Evolutionary conservation across 1,140 invertebrate genomes (phyloP).

Genomic region (Aethina tumida): DNA sequence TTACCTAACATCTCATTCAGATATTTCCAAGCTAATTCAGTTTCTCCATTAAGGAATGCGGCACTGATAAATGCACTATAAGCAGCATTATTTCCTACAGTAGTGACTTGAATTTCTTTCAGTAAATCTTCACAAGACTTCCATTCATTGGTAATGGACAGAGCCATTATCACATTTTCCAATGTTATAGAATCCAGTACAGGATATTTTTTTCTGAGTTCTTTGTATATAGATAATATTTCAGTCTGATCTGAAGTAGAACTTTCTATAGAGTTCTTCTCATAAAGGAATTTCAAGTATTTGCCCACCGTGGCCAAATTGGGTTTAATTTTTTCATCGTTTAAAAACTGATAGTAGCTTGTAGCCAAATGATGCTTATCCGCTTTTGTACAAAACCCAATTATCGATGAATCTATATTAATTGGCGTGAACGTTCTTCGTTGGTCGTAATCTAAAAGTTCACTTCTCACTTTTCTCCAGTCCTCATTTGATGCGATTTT

Average conservation of each 20-base stretch:
- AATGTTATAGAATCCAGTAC: constrained; percentile 46
- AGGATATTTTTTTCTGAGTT: constrained; percentile 44
- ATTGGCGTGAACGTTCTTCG: no score
- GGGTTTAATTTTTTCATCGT: constrained; percentile 35
- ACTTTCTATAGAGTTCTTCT: constrained; percentile 22
- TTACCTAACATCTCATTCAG: constrained; percentile 38
- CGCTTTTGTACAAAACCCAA: constrained; percentile 34
- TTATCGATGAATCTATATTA: constrained; percentile 39
- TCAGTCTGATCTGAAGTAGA: constrained; percentile 12
- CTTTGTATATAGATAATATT: constrained; percentile 28
- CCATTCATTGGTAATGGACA: constrained; percentile 54
- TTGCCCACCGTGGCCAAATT: constrained; percentile 44
- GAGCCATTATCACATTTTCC: constrained; percentile 45
- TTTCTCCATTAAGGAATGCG: constrained; percentile 45
- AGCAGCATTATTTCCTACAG: constrained; percentile 26
- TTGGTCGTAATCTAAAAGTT: no score
- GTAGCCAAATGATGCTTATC: constrained; percentile 41
- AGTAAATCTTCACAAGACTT: constrained; percentile 47
- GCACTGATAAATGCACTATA: constrained; percentile 42
- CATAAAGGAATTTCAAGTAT: constrained; percentile 43
- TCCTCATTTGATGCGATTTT: no score
- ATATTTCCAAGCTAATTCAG: constrained; percentile 42
- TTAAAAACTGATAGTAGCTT: constrained; percentile 46
- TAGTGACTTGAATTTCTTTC: constrained; percentile 42
- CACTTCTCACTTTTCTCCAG: no score